Evolutionary conservation across 2,113 vertebrate species (phyloP), one percentile per base, ranked within the genome.

Genomic region (Callospermophilus lateralis): DNA sequence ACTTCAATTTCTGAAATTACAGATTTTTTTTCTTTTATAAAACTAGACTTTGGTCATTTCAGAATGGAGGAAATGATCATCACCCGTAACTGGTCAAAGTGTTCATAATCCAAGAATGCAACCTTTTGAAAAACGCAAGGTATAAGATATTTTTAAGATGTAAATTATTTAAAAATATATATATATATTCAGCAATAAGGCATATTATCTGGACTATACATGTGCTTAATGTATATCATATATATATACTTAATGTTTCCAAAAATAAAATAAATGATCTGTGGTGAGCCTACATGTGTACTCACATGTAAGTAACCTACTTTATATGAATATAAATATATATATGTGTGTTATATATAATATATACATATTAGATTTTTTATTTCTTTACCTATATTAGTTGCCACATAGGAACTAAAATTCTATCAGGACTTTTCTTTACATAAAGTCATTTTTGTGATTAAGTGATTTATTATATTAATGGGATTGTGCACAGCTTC

Each of bases 1-100:
- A 51, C 84, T 85, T 55, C 24, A 73, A 8, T 73, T 96, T 97
- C 67, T 81, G n/a, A 97, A 85, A 74, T 4, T 30, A 77, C 1
- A 6, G 2, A 90, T 80, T 78, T 76, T 22, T 61, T 67, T 89
- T 0, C 65, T 83, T 67, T 79, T 67, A 68, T 95, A 42, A 84
- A 80, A 67, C 22, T 63, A 78, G 20, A 58, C 4, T 70, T 67
- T 45, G 51, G 16, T 67, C 12, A 85, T 68, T 88, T 90, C 63
- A 78, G 15, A 68, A 45, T 70, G 32, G 17, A 70, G 73, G 58
- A 89, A 4, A 0, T 17, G 48, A 51, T 53, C 93, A 22, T 76
- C 89, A 86, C 89, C 77, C 6, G 73, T 81, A 90, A 68, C 72
- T 94, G 81, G 3, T 81, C n/a, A 86, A 76, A 93, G 19, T 9